A percentile compares a stretch with the other conserved stretches of the same genome.
These are phyloP conservation scores for Hydraecia micacea DNA, from an alignment of 2,888 invertebrate species.

Conservation along the genomic window DNA sequence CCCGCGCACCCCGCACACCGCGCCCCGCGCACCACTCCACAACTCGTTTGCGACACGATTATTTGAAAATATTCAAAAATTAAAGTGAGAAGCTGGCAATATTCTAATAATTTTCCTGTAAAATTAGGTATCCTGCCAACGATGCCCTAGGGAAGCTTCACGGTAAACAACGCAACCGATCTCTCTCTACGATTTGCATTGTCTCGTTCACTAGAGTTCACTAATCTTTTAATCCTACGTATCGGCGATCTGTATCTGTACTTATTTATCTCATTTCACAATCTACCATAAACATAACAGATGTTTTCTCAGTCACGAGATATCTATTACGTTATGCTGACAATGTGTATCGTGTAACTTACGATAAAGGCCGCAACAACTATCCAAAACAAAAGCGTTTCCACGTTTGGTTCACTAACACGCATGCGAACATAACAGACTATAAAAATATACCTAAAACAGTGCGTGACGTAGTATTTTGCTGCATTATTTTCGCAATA, in stretches of 20 bases:
- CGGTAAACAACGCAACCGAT: constrained; percentile 32
- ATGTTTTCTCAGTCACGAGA: constrained; percentile 55
- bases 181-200: constrained; percentile 35
- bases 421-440: constrained; percentile 61
- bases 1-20: constrained; percentile 65
- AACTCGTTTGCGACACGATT: constrained; percentile 85
- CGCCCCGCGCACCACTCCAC: constrained; percentile 71
- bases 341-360: constrained; percentile 49
- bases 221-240: constrained; percentile 34
- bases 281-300: constrained; percentile 35
- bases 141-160: neutral
- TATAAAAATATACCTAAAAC: constrained; percentile 72
- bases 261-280: constrained; percentile 38
- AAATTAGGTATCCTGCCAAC: neutral
- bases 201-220: constrained; percentile 47
- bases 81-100: neutral
- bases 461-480: constrained; percentile 70
- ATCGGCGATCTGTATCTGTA: constrained; percentile 27
- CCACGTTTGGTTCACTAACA: constrained; percentile 59
- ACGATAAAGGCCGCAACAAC: constrained; percentile 55
- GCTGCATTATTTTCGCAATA: constrained; percentile 84
- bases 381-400: constrained; percentile 62
- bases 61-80: constrained; percentile 73
- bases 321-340: constrained; percentile 58
- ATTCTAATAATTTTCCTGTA: constrained; percentile 13